phyloP scores from a whole-genome alignment of 2,888 invertebrate species.

The Cenopis cana region DNA sequence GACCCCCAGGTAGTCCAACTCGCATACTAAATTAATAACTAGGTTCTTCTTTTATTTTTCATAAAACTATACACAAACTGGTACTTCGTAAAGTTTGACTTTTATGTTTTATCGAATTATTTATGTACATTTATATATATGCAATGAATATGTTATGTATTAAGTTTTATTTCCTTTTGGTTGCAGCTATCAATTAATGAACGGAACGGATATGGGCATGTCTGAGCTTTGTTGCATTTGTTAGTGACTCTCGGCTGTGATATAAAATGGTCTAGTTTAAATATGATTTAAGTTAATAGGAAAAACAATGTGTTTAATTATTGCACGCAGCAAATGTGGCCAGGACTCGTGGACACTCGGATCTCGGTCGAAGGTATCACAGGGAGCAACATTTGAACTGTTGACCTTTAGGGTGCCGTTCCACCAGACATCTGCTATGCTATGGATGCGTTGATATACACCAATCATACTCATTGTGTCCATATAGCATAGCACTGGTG shows the following conservation, averaged over 20 bases:
- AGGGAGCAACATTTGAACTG: constrained; percentile 84
- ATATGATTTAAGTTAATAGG: constrained; percentile 65
- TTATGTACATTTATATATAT: constrained; percentile 38
- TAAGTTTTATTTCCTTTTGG: constrained; percentile 67
- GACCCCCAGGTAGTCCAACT: constrained; percentile 76
- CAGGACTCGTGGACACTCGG: constrained; percentile 86
- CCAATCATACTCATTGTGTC: too few species aligned
- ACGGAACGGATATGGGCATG: constrained; percentile 84
- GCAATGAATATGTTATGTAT: constrained; percentile 34
- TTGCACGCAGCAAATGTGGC: constrained; percentile 85
- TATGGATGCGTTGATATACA: too few species aligned
- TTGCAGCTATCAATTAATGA: constrained; percentile 83
- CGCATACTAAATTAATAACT: neutral
- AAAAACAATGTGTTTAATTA: constrained; percentile 70
- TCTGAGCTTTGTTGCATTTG: constrained; percentile 77
- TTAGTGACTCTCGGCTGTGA: constrained; percentile 80
- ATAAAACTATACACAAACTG: neutral
- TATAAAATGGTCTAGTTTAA: constrained; percentile 73
- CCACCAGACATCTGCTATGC: too few species aligned
- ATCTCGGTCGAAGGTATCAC: constrained; percentile 87
- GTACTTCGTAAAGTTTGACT: neutral
- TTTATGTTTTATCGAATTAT: constrained; percentile 30
- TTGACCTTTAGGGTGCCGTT: constrained; percentile 40
- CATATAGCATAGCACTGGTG: too few species aligned
- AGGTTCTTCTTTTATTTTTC: too few species aligned